Percentiles rank a stretch among this genome's conserved stretches.
Conservation (phyloP, 2,113 vertebrate species). For the Alethe castanea region DNA sequence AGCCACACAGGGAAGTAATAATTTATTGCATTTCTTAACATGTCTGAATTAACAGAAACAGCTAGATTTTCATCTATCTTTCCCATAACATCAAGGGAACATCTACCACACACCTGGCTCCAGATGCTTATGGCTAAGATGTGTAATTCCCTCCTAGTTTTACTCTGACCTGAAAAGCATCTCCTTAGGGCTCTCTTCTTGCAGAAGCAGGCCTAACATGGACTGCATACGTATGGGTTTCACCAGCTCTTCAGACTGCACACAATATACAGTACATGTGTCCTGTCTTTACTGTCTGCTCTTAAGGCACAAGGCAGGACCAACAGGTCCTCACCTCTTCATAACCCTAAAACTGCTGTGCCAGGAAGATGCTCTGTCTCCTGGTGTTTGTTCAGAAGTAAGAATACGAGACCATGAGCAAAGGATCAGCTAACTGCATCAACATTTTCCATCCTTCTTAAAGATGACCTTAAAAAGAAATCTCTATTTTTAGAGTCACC, state of each 20-base stretch:
- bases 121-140: background rate
- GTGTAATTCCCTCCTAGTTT: background rate
- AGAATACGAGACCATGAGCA: background rate
- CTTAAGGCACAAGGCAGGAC: background rate
- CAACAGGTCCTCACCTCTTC: background rate
- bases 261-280: rapidly evolving
- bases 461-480: background rate
- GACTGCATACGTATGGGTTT: rapidly evolving
- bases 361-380: background rate
- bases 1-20: background rate
- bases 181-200: background rate
- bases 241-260: background rate
- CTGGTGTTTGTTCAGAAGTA: background rate
- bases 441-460: background rate
- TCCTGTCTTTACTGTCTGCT: background rate
- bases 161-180: background rate
- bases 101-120: background rate
- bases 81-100: background rate
- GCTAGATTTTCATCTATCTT: background rate
- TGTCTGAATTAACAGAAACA: background rate
- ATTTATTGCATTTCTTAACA: background rate
- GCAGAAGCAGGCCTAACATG: background rate
- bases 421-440: background rate
- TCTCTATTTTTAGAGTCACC: background rate
- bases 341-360: background rate